Conservation (phyloP, 1,140 invertebrate species). For the Zaprionus capensis region DNA sequence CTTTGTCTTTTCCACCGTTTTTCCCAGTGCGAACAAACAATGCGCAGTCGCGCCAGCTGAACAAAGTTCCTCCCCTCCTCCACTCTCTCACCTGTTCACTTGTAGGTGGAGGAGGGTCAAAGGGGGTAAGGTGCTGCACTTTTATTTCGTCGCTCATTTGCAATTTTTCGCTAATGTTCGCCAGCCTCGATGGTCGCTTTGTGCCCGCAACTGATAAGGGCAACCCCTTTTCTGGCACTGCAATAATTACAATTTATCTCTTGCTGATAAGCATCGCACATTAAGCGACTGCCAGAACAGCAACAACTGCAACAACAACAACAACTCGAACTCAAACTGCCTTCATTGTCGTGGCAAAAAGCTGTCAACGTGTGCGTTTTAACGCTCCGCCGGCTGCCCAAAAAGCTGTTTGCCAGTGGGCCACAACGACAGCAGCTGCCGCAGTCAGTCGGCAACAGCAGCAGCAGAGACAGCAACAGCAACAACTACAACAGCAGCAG, state of each 20-base stretch:
- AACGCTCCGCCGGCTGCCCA: conserved; percentile 60
- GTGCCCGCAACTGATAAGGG: conserved; percentile 52
- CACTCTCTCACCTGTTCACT: not conserved
- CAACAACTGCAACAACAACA: conserved; percentile 56
- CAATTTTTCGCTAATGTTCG: conserved; percentile 75
- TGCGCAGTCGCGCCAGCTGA: conserved; percentile 65
- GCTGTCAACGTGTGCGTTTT: conserved; percentile 79
- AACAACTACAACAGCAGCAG: conserved; percentile 24
- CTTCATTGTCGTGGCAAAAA: conserved; percentile 54
- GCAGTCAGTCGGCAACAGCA: conserved; percentile 34
- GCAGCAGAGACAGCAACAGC: conserved; percentile 30
- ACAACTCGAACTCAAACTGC: conserved; percentile 47
- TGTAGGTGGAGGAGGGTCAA: not conserved
- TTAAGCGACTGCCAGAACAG: conserved; percentile 54
- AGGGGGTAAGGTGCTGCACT: conserved; percentile 27
- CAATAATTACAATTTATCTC: conserved; percentile 82
- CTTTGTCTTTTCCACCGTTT: conserved; percentile 60
- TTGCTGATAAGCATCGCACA: conserved; percentile 3
- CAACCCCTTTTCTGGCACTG: conserved; percentile 48
- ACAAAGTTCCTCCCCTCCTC: not conserved
- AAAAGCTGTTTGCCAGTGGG: conserved; percentile 45
- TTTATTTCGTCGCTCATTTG: conserved; percentile 77
- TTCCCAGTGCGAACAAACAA: conserved; percentile 52
- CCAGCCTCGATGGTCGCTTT: conserved; percentile 51
- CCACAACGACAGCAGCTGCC: conserved; percentile 57